Evolutionary conservation across 2,797 vertebrate genomes (phyloP), one percentile per base, ranked within the genome.

Genomic region (Hippopotamyrus pictus): DNA sequence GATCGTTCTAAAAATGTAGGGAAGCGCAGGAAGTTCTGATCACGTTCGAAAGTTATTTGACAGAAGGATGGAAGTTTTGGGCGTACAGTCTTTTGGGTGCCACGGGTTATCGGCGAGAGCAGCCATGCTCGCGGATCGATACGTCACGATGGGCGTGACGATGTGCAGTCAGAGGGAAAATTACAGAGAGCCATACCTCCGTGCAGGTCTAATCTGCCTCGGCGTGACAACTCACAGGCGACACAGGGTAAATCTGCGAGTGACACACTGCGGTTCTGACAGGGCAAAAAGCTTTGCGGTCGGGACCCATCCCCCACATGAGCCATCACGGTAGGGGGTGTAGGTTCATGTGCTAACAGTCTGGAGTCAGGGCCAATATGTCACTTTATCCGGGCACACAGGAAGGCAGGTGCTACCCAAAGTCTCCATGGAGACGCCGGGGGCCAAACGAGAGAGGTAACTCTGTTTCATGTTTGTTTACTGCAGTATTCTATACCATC

Each of bases 221-320:
- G 94, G 94, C 92, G 92, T 90, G 93, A 95, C 87, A 94, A 92
- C 91, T 90, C 91, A 89, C 92, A 91, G 92, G 91, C 41, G 91
- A 79, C 50, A 91, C 93, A 94, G 91, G 93, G 96, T 95, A 95
- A 96, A 96, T 96, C 94, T 94, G 92, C 88, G 92, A 91, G 92
- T 93, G 94, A 94, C 93, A 94, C 93, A 93, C 94, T 93, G 93
- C 94, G 94, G 93, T 92, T 95, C 93, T 92, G 37, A 94, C 94
- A 94, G 94, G 96, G 94, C 92, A 94, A 91, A 94, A 93, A 91
- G 91, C 94, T 93, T 86, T 82, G 85, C 92, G 93, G 92, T n/a
- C 90, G 89, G 87, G 91, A 91, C 90, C 92, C 83, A 89, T 90
- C 59, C 87, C 17, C 90, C 65, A 37, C 50, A 88, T 89, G 65